A percentile compares a stretch with the other conserved stretches of the same genome.
Conservation (phyloP, 2,113 vertebrate genomes). For the Macquaria ambigua region DNA sequence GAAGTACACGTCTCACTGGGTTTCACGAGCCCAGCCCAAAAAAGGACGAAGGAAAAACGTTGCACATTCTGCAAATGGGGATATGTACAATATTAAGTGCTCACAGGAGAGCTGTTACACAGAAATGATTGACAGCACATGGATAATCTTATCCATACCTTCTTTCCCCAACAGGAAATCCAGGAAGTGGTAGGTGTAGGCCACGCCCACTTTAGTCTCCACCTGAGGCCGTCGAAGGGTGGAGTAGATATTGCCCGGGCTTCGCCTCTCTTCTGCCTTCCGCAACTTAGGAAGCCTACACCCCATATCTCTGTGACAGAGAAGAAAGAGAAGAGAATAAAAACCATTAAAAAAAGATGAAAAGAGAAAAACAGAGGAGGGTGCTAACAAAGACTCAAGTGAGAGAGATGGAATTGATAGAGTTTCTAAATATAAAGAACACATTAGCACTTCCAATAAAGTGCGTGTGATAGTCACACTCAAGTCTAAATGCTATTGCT, state of each 20-base stretch:
- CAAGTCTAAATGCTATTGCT: constrained; percentile 27
- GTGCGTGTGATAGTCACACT: constrained; percentile 52
- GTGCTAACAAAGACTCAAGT: constrained; percentile 33
- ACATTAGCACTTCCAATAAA: constrained; percentile 57
- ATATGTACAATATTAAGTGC: background rate
- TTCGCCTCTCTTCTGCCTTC: constrained; percentile 89
- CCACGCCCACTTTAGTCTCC: constrained; percentile 93
- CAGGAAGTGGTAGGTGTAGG: constrained; percentile 95
- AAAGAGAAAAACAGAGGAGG: constrained; percentile 6
- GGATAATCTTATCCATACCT: constrained; percentile 81
- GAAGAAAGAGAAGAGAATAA: background rate
- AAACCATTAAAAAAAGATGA: constrained; percentile 16
- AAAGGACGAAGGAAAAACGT: constrained; percentile 13
- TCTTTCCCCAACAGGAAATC: constrained; percentile 93
- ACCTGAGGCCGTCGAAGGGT: constrained; percentile 95
- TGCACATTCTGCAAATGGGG: background rate
- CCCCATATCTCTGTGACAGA: constrained; percentile 87
- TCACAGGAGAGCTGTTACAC: constrained; percentile 1
- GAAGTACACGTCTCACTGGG: background rate
- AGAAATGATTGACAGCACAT: background rate
- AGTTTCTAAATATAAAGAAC: constrained; percentile 72
- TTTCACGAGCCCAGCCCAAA: constrained; percentile 12
- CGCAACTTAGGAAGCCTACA: constrained; percentile 93
- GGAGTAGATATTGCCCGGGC: constrained; percentile 97
- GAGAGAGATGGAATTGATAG: constrained; percentile 47